A percentile compares a stretch with the other conserved stretches of the same genome.
Evolutionary conservation across 2,888 invertebrate species (phyloP).

Genomic region (Epistrophe eligans): DNA sequence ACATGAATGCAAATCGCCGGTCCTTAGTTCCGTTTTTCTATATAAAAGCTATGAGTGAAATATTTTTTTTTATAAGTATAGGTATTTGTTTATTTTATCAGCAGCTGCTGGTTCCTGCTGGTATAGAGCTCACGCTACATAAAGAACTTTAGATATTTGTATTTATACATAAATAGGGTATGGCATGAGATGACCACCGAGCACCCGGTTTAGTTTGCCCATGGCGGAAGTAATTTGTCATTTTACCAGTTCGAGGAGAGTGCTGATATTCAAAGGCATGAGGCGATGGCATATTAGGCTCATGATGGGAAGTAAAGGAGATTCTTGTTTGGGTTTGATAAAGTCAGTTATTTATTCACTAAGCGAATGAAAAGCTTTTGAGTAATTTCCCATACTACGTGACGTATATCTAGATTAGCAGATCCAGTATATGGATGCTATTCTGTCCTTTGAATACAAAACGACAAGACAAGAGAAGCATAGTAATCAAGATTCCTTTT

Average conservation of each 20-base stretch:
- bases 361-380: constrained; percentile 62
- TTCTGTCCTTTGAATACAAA: constrained; percentile 32
- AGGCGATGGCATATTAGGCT: constrained; percentile 14
- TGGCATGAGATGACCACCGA: constrained; percentile 35
- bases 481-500: constrained; percentile 35
- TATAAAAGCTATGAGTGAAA: constrained; percentile 8
- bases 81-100: constrained; percentile 32
- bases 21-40: constrained; percentile 44
- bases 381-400: constrained; percentile 58
- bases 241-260: constrained; percentile 64
- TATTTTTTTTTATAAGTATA: background rate
- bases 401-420: constrained; percentile 52
- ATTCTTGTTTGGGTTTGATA: constrained; percentile 28
- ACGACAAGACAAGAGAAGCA: constrained; percentile 15
- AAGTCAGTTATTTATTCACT: constrained; percentile 48
- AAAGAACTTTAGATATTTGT: background rate
- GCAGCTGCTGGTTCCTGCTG: constrained; percentile 41
- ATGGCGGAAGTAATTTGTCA: constrained; percentile 72
- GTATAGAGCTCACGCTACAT: constrained; percentile 31
- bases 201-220: constrained; percentile 50
- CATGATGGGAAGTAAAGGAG: background rate
- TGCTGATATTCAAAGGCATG: constrained; percentile 49
- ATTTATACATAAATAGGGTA: background rate
- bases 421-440: background rate
- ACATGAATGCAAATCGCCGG: constrained; percentile 70